Percentiles rank a stretch among this genome's conserved stretches.
phyloP scores from a whole-genome alignment of 2,888 invertebrate species.

The Temnothorax rugatulus region DNA sequence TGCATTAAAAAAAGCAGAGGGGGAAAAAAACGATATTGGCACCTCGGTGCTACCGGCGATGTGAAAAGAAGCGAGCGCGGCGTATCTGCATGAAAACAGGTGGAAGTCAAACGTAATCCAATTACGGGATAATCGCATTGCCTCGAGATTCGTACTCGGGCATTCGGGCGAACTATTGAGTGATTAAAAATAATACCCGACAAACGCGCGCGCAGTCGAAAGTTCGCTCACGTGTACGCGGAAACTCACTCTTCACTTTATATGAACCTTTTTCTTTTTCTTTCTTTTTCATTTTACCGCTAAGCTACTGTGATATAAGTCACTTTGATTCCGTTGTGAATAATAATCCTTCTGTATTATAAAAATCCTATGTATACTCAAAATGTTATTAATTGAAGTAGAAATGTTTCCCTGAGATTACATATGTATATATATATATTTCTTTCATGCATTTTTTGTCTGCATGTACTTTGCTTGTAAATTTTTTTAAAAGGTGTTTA shows the following conservation, averaged over 20 bases:
- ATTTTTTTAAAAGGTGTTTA: neutral
- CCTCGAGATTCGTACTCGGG: slow-evolving; percentile 49
- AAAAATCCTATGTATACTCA: slow-evolving; percentile 21
- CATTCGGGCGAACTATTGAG: slow-evolving; percentile 66
- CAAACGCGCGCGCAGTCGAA: slow-evolving; percentile 60
- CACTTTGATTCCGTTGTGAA: slow-evolving; percentile 1
- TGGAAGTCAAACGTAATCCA: slow-evolving; percentile 60
- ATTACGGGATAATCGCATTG: slow-evolving; percentile 57
- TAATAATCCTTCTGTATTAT: slow-evolving; percentile 49
- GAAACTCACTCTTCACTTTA: slow-evolving; percentile 47
- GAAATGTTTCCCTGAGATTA: slow-evolving; percentile 24
- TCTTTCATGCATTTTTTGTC: too few species aligned
- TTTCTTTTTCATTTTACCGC: slow-evolving; percentile 5
- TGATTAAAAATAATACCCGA: slow-evolving; percentile 73
- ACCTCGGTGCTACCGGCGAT: slow-evolving; percentile 35
- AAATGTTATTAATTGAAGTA: slow-evolving; percentile 67
- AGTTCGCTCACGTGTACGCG: slow-evolving; percentile 68
- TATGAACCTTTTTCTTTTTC: slow-evolving; percentile 43
- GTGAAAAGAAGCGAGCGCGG: slow-evolving; percentile 33
- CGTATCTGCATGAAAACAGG: slow-evolving; percentile 55
- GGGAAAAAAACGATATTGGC: slow-evolving; percentile 42
- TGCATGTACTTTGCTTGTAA: neutral
- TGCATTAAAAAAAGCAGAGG: slow-evolving; percentile 33
- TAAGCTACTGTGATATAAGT: neutral
- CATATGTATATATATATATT: too few species aligned